A percentile compares a stretch with the other conserved stretches of the same genome.
Conservation (phyloP, 2,113 vertebrate genomes). For the Nycticryphes semicollaris region DNA sequence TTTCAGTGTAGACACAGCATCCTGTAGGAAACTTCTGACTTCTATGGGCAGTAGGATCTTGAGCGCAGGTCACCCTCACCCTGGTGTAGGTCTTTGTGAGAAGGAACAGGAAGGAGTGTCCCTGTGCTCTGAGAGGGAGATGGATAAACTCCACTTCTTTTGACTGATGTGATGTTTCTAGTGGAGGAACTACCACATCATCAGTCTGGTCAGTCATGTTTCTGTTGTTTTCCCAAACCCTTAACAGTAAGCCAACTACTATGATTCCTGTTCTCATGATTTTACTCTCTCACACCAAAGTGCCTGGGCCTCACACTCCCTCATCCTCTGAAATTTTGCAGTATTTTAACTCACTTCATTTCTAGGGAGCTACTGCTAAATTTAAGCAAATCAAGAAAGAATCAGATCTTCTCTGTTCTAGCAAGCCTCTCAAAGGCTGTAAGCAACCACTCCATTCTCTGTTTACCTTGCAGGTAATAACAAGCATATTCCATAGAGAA, state of each 20-base stretch:
- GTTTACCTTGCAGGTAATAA: not conserved
- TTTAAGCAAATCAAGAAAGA: not conserved
- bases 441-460: not conserved
- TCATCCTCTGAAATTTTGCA: not conserved
- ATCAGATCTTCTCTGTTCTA: not conserved
- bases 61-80: not conserved
- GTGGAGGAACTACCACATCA: not conserved
- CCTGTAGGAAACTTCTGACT: not conserved
- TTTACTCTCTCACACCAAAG: not conserved
- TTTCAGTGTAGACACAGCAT: not conserved
- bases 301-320: not conserved
- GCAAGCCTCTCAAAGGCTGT: not conserved
- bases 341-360: not conserved
- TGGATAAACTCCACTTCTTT: not conserved
- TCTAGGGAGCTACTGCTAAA: not conserved
- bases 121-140: not conserved
- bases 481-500: not conserved
- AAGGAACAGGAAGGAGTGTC: not conserved
- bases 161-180: not conserved
- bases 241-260: not conserved
- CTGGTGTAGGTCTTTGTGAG: not conserved
- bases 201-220: not conserved
- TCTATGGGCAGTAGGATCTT: rapidly evolving
- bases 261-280: not conserved
- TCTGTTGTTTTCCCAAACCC: not conserved